Evolutionary conservation across 2,888 invertebrate species (phyloP).

Genomic region (Coelinius sp.): DNA sequence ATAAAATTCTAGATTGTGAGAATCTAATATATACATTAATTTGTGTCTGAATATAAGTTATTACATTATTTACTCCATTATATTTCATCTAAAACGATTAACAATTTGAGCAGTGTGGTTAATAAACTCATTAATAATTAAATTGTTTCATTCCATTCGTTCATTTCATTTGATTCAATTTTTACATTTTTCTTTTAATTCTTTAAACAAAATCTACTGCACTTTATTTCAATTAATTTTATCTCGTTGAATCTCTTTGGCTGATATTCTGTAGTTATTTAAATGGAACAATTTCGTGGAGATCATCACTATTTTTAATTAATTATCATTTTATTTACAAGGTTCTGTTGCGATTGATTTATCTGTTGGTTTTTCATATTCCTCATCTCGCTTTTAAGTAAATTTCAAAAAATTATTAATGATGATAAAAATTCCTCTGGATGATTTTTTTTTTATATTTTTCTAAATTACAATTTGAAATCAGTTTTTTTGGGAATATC

Average conservation of each 20-base stretch:
- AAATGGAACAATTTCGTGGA: too few species aligned
- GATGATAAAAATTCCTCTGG: too few species aligned
- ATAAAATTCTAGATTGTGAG: conserved; percentile 36
- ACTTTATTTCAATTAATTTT: not conserved
- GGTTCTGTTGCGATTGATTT: too few species aligned
- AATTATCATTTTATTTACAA: too few species aligned
- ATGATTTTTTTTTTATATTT: not conserved
- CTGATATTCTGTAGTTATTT: too few species aligned
- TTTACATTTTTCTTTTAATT: not conserved
- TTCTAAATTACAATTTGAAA: too few species aligned
- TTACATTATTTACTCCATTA: conserved; percentile 51
- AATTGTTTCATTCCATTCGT: not conserved
- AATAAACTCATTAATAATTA: not conserved
- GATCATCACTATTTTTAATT: too few species aligned
- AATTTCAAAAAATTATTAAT: too few species aligned
- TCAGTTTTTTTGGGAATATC: not conserved
- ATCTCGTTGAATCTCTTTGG: too few species aligned
- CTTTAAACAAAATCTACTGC: not conserved
- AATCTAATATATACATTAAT: conserved; percentile 58
- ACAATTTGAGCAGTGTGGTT: conserved; percentile 58
- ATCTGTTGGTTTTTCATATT: too few species aligned
- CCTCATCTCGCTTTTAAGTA: too few species aligned
- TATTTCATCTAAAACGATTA: conserved; percentile 45
- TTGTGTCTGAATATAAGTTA: conserved; percentile 62
- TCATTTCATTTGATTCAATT: conserved; percentile 13